Evolutionary conservation across 1,140 invertebrate species (phyloP), one percentile per base, ranked within the genome.

Genomic region (Oedothorax gibbosus): DNA sequence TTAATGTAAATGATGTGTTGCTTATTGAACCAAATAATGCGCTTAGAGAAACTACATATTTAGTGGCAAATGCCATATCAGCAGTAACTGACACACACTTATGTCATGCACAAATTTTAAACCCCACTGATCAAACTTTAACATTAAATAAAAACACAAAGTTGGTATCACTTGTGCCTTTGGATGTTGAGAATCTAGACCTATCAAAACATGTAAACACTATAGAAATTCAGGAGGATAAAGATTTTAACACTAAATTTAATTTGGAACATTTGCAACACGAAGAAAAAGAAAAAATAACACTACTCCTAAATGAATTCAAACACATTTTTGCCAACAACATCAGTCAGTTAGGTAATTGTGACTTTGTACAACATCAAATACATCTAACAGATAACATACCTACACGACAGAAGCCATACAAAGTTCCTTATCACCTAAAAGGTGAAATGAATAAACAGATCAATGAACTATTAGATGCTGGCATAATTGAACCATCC

Each of bases 401-500:
- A 49, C 68, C 68, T 4, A 53, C n/a, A 49, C 11, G 68, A 53
- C 21, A 71, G 35, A 71, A 71, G 3, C 68, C 68, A 8, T 71
- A 71, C 15, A 12, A 20, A 7, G 50, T 35, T 7, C 68, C 68
- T 50, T 49, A 71, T 7, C 7, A 50, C 20, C 35, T 71, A 11
- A 53, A 50, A 18, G 18, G 9, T 49, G 68, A 71, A 10, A 50
- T 71, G 68, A 69, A n/a, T 9, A 72, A 76, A n/a, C 56, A 56
- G 12, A 83, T 91, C 15, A 57, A 51, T 35, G 84, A 51, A 88
- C 88, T 73, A 87, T 72, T 54, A 82, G 87, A 66, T 20, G 50
- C 35, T 14, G 90, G 89, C 15, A 89, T 90, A 18, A 88, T 88
- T 54, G 86, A 88, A 21, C 88, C 86, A 0, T 90, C 89, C 0